Conservation (phyloP, 2,888 invertebrate species). For the Eledone cirrhosa region DNA sequence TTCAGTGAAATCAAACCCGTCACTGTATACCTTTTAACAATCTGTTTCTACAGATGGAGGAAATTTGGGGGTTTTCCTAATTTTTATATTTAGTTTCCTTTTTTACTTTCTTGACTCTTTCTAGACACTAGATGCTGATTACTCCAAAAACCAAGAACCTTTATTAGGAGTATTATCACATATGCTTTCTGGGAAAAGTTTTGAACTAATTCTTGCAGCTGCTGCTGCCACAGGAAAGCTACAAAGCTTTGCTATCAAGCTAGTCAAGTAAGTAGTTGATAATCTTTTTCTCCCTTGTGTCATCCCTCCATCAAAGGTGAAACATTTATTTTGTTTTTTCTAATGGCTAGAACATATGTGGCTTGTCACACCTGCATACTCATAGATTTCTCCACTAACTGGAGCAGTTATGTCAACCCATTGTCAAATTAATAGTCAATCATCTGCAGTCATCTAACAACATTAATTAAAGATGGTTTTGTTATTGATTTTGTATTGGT, state of each 20-base stretch:
- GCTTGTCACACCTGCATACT: no score
- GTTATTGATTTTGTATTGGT: neutral
- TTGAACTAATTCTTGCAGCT: constrained; percentile 89
- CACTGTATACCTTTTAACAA: no score
- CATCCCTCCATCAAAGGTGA: neutral
- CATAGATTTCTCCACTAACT: no score
- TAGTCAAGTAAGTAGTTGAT: constrained; percentile 72
- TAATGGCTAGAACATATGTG: no score
- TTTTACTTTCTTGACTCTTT: neutral
- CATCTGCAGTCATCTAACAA: no score
- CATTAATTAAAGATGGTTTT: neutral
- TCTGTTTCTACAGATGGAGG: no score
- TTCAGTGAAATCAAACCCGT: no score
- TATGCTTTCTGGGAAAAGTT: constrained; percentile 87
- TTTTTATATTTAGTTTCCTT: no score
- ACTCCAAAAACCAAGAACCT: constrained; percentile 86
- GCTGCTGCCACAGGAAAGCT: constrained; percentile 92
- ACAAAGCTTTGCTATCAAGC: constrained; percentile 84
- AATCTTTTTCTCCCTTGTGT: neutral
- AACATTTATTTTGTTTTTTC: no score
- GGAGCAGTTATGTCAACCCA: no score
- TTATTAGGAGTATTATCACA: constrained; percentile 86
- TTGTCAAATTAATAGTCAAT: no score
- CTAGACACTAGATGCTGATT: constrained; percentile 84
- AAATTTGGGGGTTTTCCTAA: no score